Evolutionary conservation across 2,797 vertebrate species (phyloP), one percentile per base, ranked within the genome.

Genomic region (Neosilurus mollespiculum): DNA sequence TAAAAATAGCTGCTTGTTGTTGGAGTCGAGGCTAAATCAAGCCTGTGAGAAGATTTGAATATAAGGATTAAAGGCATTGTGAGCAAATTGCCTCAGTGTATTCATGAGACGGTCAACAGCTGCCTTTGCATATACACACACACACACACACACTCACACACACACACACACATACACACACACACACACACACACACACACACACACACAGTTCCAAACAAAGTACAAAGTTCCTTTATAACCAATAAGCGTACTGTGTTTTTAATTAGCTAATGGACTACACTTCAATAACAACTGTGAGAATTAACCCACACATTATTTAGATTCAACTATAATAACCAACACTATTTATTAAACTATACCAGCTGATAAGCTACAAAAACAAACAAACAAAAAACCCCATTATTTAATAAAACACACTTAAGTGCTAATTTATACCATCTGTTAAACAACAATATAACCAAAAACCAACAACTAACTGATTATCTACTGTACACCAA

Each of bases 81-180:
- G 80, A 73, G 77, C 10, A 86, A 86, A 86, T 86, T 86, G 61
- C 75, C 80, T 86, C 75, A 84, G 67, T 69, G 77, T 86, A 86
- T 86, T 86, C 80, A 84, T 86, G 79, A 81, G 82, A 30, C 59
- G 12, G 67, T 81, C 34, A 82, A 54, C 82, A 84, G 79, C 80
- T 84, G 83, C 66, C 80, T 84, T 82, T 54, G 37, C 81, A 65
- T 78, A 73, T 9, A 53, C 53, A 61, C 37, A 72, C 62, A 81
- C 34, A 61, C 53, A 81, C 54, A 51, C 64, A 66, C 73, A 66
- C 43, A 79, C n/a, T 53, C 43, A 64, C 37, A 51, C 22, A 67
- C 80, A 80, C 43, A 71, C 65, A 53, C 26, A 67, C 56, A 79
- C 77, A 78, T 22, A 80, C 49, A 67, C 22, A 61, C 37, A 61